Conservation (phyloP, 2,797 vertebrate genomes). For the Bryconaethiops microstoma region DNA sequence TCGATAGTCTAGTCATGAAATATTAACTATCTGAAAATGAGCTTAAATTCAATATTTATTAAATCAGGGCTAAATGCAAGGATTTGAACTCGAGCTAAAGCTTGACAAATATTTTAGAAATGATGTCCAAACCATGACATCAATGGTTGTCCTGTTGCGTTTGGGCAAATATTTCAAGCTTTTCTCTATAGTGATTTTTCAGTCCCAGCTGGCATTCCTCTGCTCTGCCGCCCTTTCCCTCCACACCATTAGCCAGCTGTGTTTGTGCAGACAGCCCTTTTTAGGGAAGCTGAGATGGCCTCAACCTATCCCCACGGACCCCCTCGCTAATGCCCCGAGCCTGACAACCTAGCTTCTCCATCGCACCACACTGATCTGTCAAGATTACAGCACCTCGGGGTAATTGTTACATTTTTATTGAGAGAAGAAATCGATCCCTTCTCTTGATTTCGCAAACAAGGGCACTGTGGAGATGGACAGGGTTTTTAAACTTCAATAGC, state of each 20-base stretch:
- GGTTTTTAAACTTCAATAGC: slow-evolving; percentile 23
- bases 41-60: neutral
- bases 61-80: neutral
- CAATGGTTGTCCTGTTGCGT: neutral
- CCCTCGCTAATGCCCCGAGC: slow-evolving; percentile 16
- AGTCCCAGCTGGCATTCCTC: neutral
- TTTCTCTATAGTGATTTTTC: neutral
- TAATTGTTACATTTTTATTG: slow-evolving; percentile 58
- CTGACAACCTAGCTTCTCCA: slow-evolving; percentile 23
- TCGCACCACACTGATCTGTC: slow-evolving; percentile 51
- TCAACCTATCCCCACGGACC: neutral
- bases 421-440: slow-evolving; percentile 57
- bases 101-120: no score
- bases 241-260: neutral
- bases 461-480: slow-evolving; percentile 31
- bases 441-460: slow-evolving; percentile 52
- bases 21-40: no score
- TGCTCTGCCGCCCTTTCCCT: neutral
- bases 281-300: slow-evolving; percentile 19
- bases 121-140: neutral
- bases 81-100: no score
- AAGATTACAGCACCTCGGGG: slow-evolving; percentile 57
- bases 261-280: slow-evolving; percentile 8
- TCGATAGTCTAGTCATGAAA: no score
- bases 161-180: neutral